Conservation (phyloP, 1,140 invertebrate genomes). For the Apis mellifera region DNA sequence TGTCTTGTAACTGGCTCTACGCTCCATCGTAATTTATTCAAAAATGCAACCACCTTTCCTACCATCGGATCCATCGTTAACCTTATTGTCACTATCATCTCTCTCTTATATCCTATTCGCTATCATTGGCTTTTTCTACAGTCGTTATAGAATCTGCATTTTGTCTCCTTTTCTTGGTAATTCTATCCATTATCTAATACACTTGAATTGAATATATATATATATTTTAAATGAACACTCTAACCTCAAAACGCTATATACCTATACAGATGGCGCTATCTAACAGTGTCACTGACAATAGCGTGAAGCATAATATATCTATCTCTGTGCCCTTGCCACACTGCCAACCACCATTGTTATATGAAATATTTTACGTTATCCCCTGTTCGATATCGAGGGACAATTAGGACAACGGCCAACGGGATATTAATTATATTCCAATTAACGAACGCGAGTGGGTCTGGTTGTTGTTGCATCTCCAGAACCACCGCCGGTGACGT, state of each 20-base stretch:
- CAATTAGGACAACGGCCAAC: not conserved
- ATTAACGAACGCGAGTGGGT: conserved; percentile 12
- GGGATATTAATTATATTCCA: conserved; percentile 28
- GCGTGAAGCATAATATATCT: not conserved
- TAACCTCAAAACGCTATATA: not conserved
- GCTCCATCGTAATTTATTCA: conserved; percentile 50
- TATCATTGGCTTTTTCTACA: not conserved
- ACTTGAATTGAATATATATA: too few relatives aligned
- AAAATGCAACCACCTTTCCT: conserved; percentile 23
- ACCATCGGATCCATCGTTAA: conserved; percentile 19
- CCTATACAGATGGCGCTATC: not conserved
- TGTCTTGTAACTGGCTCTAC: conserved; percentile 34
- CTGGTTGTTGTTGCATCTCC: not conserved
- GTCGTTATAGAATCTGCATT: too few relatives aligned
- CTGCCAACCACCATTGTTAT: not conserved
- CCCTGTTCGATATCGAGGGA: not conserved
- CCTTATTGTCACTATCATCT: not conserved
- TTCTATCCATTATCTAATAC: not conserved
- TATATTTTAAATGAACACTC: not conserved
- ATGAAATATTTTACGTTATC: not conserved
- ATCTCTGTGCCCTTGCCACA: not conserved
- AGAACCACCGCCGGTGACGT: conserved; percentile 5
- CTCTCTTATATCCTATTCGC: too few relatives aligned
- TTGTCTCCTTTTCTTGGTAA: not conserved
- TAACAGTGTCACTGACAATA: not conserved